Conservation (phyloP, 2,113 vertebrate genomes). For the Stercorarius parasiticus region DNA sequence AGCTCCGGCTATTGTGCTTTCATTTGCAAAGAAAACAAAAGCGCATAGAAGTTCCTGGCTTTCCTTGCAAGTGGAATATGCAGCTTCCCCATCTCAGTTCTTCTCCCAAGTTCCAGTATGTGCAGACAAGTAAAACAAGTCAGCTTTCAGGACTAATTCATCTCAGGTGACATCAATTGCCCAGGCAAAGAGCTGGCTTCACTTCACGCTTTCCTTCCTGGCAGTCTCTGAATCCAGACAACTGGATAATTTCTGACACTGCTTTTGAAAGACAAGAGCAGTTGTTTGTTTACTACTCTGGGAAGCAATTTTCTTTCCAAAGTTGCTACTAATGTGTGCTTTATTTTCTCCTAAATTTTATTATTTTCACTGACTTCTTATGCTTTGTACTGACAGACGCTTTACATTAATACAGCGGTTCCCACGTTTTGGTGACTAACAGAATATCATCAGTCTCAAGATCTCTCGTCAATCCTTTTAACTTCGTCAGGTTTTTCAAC, state of each 20-base stretch:
- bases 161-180: background rate
- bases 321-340: background rate
- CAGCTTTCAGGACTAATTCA: background rate
- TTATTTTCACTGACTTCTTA: background rate
- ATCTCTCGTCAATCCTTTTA: background rate
- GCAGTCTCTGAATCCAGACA: background rate
- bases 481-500: background rate
- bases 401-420: background rate
- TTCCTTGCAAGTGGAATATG: background rate
- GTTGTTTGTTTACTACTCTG: background rate
- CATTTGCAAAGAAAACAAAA: background rate
- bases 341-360: background rate
- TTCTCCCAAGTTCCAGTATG: background rate
- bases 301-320: background rate
- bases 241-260: background rate
- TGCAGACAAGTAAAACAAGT: background rate
- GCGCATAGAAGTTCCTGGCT: background rate
- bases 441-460: background rate
- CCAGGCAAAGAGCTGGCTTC: background rate
- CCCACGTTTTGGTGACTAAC: background rate
- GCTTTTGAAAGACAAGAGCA: background rate
- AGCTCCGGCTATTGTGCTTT: background rate
- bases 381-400: background rate
- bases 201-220: background rate
- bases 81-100: background rate